Percentiles rank a stretch among this genome's conserved stretches.
phyloP scores from a whole-genome alignment of 2,113 vertebrate species.

The Cephalopholis sonnerati region DNA sequence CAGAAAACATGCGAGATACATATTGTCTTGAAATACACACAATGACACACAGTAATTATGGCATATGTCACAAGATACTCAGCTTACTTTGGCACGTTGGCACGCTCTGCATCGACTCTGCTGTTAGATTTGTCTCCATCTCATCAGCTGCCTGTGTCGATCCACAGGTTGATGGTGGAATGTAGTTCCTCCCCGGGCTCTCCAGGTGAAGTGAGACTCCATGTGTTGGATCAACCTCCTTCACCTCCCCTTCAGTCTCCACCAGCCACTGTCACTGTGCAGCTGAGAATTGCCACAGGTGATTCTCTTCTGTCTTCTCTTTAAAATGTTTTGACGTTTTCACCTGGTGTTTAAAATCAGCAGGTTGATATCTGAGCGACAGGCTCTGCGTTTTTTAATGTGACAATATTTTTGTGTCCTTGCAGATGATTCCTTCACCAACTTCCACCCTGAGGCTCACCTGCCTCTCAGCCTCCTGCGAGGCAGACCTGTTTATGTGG shows the following conservation, averaged over 20 bases:
- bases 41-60: not conserved
- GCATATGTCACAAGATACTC: not conserved
- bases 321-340: not conserved
- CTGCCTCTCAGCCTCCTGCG: constrained; percentile 64
- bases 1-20: not conserved
- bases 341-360: not conserved
- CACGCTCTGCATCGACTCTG: too few species aligned
- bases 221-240: constrained; percentile 26
- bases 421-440: constrained; percentile 67
- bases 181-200: constrained; percentile 52
- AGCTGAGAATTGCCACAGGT: constrained; percentile 73
- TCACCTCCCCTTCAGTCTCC: not conserved
- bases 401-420: not conserved
- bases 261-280: constrained; percentile 32
- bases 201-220: constrained; percentile 48
- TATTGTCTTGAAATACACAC: not conserved
- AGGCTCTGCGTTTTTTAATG: fast-evolving
- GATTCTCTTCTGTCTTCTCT: not conserved
- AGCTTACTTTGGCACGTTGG: not conserved
- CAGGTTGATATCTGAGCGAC: not conserved
- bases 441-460: constrained; percentile 68
- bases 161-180: constrained; percentile 61
- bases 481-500: constrained; percentile 57
- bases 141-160: not conserved
- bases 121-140: not conserved